Conservation (phyloP, 2,888 invertebrate genomes). For the Trachelus tabidus region DNA sequence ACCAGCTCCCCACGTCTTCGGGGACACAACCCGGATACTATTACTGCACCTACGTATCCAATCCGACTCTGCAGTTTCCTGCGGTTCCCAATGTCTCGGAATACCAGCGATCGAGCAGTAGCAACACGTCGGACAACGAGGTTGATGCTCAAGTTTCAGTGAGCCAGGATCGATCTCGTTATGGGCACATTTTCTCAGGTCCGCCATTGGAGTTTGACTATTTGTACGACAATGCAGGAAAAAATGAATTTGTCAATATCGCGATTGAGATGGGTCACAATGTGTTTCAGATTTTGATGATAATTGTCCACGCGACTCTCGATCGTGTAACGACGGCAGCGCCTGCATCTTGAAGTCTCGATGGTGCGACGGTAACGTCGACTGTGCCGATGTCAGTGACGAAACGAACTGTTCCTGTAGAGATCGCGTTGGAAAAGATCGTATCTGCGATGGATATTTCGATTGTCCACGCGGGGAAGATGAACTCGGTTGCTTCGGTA, state of each 20-base stretch:
- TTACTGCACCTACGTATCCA: slow-evolving; percentile 50
- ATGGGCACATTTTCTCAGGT: neutral
- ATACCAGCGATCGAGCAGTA: slow-evolving; percentile 24
- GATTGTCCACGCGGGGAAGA: slow-evolving; percentile 87
- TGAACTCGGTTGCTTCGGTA: slow-evolving; percentile 83
- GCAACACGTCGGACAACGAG: no score
- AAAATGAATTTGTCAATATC: neutral
- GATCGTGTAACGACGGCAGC: slow-evolving; percentile 41
- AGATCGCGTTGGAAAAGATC: slow-evolving; percentile 73
- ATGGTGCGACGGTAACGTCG: slow-evolving; percentile 80
- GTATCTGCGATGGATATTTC: slow-evolving; percentile 83
- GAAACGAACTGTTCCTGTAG: slow-evolving; percentile 80
- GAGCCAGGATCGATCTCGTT: neutral
- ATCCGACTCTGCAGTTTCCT: slow-evolving; percentile 45
- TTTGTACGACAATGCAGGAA: neutral
- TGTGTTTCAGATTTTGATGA: slow-evolving; percentile 16
- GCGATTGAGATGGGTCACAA: neutral
- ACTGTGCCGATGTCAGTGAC: slow-evolving; percentile 84
- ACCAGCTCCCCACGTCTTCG: slow-evolving; percentile 9
- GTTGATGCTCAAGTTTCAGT: neutral
- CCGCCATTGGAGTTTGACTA: neutral
- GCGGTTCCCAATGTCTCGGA: slow-evolving; percentile 37
- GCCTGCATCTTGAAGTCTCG: slow-evolving; percentile 70
- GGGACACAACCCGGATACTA: slow-evolving; percentile 16
- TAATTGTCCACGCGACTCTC: slow-evolving; percentile 26